Percentiles rank a stretch among this genome's conserved stretches.
phyloP scores from a whole-genome alignment of 2,113 vertebrate genomes.

The Sphyrna mokarran region DNA sequence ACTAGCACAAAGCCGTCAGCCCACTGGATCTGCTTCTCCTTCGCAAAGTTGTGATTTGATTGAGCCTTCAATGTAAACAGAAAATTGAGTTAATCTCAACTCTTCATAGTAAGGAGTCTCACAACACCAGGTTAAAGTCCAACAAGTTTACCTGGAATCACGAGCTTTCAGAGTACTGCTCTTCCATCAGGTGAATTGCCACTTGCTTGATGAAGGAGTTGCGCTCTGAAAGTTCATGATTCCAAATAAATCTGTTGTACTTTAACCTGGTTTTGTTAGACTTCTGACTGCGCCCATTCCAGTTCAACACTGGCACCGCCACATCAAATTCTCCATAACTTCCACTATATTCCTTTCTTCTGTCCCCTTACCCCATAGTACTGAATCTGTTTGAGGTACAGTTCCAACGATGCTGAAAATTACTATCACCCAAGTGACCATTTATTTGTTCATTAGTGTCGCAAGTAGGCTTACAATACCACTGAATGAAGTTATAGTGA shows the following conservation, averaged over 20 bases:
- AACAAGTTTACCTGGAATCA: no score
- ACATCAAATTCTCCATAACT: not conserved
- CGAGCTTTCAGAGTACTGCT: no score
- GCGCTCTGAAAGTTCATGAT: no score
- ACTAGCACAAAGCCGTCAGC: slow-evolving; percentile 73
- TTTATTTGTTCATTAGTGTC: not conserved
- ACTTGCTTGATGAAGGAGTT: no score
- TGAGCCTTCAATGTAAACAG: slow-evolving; percentile 52
- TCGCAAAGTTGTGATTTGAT: slow-evolving; percentile 48
- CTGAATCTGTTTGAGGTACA: not conserved
- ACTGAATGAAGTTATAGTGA: no score
- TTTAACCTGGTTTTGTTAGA: no score
- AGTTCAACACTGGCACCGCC: no score
- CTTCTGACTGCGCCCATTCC: no score
- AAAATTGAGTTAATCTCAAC: not conserved
- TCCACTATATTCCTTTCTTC: not conserved
- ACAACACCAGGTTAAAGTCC: no score
- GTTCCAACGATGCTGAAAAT: not conserved
- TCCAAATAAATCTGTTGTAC: no score
- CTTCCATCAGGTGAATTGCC: no score
- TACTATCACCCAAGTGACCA: not conserved
- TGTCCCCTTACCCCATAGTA: not conserved
- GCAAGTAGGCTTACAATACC: no score
- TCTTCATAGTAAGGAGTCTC: not conserved
- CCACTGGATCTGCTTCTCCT: slow-evolving; percentile 70